Evolutionary conservation across 2,888 invertebrate species (phyloP).

Genomic region (Acrobeloides nanus): DNA sequence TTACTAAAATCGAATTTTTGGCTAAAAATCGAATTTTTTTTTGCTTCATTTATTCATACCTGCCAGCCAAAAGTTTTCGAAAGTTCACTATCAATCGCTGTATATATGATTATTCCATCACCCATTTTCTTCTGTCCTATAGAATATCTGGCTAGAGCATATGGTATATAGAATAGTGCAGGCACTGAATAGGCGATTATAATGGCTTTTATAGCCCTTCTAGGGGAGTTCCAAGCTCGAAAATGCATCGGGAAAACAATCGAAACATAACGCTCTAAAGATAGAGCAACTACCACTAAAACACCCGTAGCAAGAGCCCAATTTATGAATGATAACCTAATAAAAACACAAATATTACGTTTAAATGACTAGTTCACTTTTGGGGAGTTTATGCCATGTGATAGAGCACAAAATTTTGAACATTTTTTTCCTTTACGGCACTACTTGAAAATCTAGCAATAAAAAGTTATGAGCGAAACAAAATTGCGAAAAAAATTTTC

Average conservation of each 20-base stretch:
- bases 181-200: constrained; percentile 44
- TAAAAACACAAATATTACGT: too few relatives aligned
- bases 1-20: not conserved
- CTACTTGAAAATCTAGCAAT: too few relatives aligned
- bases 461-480: too few relatives aligned
- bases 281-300: constrained; percentile 49
- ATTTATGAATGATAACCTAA: constrained; percentile 52
- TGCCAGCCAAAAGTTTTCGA: constrained; percentile 47
- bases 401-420: too few relatives aligned
- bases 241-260: constrained; percentile 53
- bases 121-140: constrained; percentile 17
- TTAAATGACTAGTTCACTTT: too few relatives aligned
- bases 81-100: constrained; percentile 37
- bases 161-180: constrained; percentile 49
- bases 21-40: constrained; percentile 7
- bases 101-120: constrained; percentile 22
- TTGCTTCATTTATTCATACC: constrained; percentile 22
- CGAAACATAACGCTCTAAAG: constrained; percentile 50
- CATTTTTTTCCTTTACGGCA: too few relatives aligned
- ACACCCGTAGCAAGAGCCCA: constrained; percentile 52
- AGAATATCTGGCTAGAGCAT: constrained; percentile 39
- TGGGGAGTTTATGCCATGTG: too few relatives aligned
- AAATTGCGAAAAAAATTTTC: too few relatives aligned
- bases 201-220: constrained; percentile 39
- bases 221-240: constrained; percentile 51